Evolutionary conservation across 2,797 vertebrate genomes (phyloP), one percentile per base, ranked within the genome.

Genomic region (Rhinophrynus dorsalis): DNA sequence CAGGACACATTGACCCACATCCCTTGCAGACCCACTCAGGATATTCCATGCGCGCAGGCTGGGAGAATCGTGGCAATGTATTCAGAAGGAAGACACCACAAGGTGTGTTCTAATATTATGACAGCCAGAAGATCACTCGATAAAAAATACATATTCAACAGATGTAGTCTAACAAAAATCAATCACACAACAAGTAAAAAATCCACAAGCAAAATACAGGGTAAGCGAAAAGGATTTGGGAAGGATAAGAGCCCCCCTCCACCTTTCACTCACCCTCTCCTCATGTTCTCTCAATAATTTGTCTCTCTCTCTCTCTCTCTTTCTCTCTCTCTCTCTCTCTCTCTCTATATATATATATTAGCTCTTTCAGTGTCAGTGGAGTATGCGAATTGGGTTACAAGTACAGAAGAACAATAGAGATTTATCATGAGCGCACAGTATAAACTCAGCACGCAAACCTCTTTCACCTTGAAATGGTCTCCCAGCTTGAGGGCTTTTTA

Each of bases 81-180:
- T 51, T 24, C 42, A 58, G 29, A 33, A 26, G 13, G 27, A 40
- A 47, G 32, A 5, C 35, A 40, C 32, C 45, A 65, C 38, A 55
- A 6, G 63, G 54, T 15, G 26, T 50, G 23, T 30, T 33, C 15
- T 40, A 50, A 45, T 45, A 37, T 18, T 29, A 30, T 32, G 29
- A 61, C 20, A 38, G 62, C 55, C 9, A 30, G 18, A 29, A 27
- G 42, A 57, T 45, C 60, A 17, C 48, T 37, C 55, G 17, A 59
- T 63, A 56, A 20, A 35, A 13, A 54, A 45, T 55, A 55, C 45
- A 65, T 64, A 64, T 72, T 58, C 68, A 59, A 64, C 61, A 66
- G 21, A 47, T 50, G n/a, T 24, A 55, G 15, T 38, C 44, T n/a
- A 57, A 40, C 42, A 42, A 50, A 56, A 73, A 66, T 64, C 69